phyloP scores from a whole-genome alignment of 2,888 invertebrate genomes.

The Oligia fasciuncula region DNA sequence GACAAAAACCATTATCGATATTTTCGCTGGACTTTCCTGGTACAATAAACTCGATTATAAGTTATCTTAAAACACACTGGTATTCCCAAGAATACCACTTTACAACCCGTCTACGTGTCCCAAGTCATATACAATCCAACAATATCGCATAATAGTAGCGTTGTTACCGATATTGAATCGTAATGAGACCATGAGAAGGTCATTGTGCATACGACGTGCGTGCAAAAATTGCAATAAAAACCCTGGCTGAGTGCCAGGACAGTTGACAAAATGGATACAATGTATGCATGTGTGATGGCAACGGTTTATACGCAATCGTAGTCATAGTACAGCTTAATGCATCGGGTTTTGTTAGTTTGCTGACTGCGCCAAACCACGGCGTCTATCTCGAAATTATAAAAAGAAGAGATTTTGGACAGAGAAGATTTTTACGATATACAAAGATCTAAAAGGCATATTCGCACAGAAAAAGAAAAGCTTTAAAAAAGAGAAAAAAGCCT shows the following conservation, averaged over 20 bases:
- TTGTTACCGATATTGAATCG: slow-evolving; percentile 52
- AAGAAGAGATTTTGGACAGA: no score
- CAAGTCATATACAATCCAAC: slow-evolving; percentile 58
- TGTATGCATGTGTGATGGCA: slow-evolving; percentile 19
- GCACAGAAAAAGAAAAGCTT: no score
- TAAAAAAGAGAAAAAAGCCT: no score
- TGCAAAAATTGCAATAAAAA: slow-evolving; percentile 56
- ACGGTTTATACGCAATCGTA: slow-evolving; percentile 27
- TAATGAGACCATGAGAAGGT: slow-evolving; percentile 58
- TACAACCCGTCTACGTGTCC: slow-evolving; percentile 56
- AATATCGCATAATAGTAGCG: slow-evolving; percentile 47
- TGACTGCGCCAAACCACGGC: background rate
- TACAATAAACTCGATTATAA: slow-evolving; percentile 24
- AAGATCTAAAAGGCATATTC: background rate
- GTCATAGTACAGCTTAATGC: background rate
- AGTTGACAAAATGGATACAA: slow-evolving; percentile 35
- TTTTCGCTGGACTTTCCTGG: slow-evolving; percentile 3
- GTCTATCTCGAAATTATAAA: no score
- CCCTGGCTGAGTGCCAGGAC: slow-evolving; percentile 51
- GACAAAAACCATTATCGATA: background rate
- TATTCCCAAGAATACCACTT: slow-evolving; percentile 41
- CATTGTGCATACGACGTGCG: slow-evolving; percentile 49
- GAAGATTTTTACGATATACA: no score
- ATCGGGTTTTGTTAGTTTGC: background rate
- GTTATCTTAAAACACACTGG: slow-evolving; percentile 8